Conservation (phyloP, 2,797 vertebrate species). For the Platyrinchus mystaceus region DNA sequence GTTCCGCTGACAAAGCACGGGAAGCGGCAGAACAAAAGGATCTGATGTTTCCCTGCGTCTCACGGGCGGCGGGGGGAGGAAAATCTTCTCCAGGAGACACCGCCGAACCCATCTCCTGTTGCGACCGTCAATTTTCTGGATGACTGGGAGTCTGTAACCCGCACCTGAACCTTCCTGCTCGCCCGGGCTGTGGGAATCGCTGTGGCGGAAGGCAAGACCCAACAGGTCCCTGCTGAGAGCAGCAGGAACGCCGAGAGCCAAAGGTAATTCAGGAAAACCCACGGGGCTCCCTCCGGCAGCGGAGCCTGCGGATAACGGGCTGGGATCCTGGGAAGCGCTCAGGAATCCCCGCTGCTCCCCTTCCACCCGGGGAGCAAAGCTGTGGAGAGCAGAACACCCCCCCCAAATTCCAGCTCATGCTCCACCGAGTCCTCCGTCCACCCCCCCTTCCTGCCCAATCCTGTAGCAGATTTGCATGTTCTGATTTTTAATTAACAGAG, state of each 20-base stretch:
- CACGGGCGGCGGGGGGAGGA: background rate
- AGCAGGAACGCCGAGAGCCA: constrained; percentile 51
- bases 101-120: background rate
- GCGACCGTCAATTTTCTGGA: constrained; percentile 57
- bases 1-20: background rate
- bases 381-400: background rate
- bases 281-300: background rate
- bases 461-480: background rate
- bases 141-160: constrained; percentile 72
- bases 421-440: background rate
- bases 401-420: background rate
- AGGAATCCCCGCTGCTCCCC: background rate
- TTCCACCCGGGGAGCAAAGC: background rate
- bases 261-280: constrained; percentile 62
- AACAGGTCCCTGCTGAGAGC: constrained; percentile 62
- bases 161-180: constrained; percentile 66
- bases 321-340: background rate
- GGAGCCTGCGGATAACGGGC: background rate
- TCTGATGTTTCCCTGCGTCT: background rate
- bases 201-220: constrained; percentile 69
- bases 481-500: background rate
- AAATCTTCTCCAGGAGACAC: background rate
- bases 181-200: constrained; percentile 70
- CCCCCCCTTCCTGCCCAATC: background rate
- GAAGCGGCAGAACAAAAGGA: constrained; percentile 18